Conservation (phyloP, 1,140 invertebrate genomes). For the Leguminivora glycinivorella region DNA sequence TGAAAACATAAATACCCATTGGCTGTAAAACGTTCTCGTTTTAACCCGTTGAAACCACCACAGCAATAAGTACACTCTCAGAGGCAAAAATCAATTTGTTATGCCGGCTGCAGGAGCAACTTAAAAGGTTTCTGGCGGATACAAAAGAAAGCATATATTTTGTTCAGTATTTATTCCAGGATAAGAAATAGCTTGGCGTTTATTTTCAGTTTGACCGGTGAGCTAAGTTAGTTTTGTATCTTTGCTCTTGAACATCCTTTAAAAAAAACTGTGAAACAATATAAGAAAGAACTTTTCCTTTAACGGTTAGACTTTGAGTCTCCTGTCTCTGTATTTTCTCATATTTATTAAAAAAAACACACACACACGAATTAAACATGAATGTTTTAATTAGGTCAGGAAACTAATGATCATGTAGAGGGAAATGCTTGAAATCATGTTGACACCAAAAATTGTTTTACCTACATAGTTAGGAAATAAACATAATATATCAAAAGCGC, state of each 20-base stretch:
- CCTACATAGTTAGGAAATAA: too few species aligned
- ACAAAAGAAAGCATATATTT: constrained; percentile 26
- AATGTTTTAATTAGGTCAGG: too few species aligned
- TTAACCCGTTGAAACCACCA: not conserved
- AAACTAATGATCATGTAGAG: too few species aligned
- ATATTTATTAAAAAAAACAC: too few species aligned
- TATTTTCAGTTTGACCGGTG: constrained; percentile 13
- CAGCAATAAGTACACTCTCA: not conserved
- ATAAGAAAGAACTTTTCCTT: too few species aligned
- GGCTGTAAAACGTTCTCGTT: constrained; percentile 9
- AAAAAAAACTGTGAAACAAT: too few species aligned
- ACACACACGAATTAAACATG: too few species aligned
- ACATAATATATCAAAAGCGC: too few species aligned
- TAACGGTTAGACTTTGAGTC: too few species aligned
- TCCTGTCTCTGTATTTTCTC: too few species aligned
- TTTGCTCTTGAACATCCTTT: not conserved
- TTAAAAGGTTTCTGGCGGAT: constrained; percentile 24
- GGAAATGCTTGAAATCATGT: too few species aligned
- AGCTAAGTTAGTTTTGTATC: not conserved
- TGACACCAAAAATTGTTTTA: too few species aligned
- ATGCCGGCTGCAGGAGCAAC: constrained; percentile 17
- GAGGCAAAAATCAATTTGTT: constrained; percentile 27
- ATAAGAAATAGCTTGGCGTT: not conserved
- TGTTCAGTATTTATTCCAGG: not conserved
- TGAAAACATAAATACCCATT: constrained; percentile 10